Conservation (phyloP, 2,888 invertebrate genomes). For the Meganola albula region DNA sequence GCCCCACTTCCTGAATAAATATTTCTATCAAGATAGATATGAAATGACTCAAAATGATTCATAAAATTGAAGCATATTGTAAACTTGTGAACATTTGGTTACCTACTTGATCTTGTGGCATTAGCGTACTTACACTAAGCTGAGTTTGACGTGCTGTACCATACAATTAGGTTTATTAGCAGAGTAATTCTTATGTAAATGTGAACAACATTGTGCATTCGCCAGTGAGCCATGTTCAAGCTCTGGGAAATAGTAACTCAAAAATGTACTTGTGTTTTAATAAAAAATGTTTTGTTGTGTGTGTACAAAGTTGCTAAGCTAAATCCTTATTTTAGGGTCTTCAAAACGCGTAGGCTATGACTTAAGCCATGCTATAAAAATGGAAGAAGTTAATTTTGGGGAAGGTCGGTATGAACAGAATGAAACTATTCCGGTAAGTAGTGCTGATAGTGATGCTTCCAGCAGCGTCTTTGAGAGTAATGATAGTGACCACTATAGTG, state of each 20-base stretch:
- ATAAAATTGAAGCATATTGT: constrained; percentile 28
- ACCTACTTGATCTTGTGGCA: too few relatives aligned
- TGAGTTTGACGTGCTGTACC: constrained; percentile 42
- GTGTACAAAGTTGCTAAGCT: constrained; percentile 20
- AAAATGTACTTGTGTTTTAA: constrained; percentile 45
- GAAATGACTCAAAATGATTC: constrained; percentile 36
- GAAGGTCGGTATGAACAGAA: constrained; percentile 63
- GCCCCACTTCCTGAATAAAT: background rate
- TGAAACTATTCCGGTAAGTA: constrained; percentile 53
- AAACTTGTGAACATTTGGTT: constrained; percentile 32
- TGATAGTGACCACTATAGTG: constrained; percentile 43
- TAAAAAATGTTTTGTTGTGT: too few relatives aligned
- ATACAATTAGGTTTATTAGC: constrained; percentile 55
- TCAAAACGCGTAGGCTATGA: constrained; percentile 60
- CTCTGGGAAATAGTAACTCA: constrained; percentile 56
- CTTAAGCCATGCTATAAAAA: constrained; percentile 68
- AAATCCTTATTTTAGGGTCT: constrained; percentile 58
- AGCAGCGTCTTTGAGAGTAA: constrained; percentile 52
- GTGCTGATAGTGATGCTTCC: constrained; percentile 57
- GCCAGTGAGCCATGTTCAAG: constrained; percentile 48
- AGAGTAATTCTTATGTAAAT: constrained; percentile 48
- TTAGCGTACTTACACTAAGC: constrained; percentile 49
- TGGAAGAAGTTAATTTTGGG: constrained; percentile 62
- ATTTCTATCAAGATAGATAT: background rate
- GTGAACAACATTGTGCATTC: constrained; percentile 30